Evolutionary conservation across 2,888 invertebrate species (phyloP).

Genomic region (Phyllotreta cruciferae): DNA sequence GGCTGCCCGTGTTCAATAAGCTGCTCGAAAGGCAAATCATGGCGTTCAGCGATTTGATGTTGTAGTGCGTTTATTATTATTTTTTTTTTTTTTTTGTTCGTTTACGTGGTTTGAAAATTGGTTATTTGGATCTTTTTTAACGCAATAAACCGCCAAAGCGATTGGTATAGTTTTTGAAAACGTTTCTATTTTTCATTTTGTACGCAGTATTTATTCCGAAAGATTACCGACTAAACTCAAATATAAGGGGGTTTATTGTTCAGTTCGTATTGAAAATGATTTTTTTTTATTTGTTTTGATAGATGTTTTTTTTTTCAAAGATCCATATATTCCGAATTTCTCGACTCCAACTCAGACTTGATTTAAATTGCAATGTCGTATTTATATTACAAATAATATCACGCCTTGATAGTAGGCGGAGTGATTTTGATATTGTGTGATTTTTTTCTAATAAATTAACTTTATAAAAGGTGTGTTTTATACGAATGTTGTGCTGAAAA

Average conservation of each 20-base stretch:
- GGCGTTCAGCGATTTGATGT: conserved; percentile 51
- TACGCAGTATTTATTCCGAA: no score
- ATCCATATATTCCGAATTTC: conserved; percentile 28
- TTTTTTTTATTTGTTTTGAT: background rate
- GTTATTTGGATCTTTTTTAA: conserved; percentile 8
- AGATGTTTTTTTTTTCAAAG: conserved; percentile 8
- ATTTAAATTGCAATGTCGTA: conserved; percentile 56
- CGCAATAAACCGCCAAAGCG: background rate
- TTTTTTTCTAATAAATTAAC: conserved; percentile 56
- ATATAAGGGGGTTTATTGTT: conserved; percentile 2
- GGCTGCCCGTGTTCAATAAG: conserved; percentile 83
- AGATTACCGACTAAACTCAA: no score
- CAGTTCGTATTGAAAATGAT: background rate
- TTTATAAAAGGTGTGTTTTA: conserved; percentile 57
- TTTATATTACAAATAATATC: conserved; percentile 57
- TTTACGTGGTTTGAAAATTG: conserved; percentile 29
- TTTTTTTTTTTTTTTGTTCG: conserved; percentile 34
- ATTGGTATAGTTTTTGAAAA: no score
- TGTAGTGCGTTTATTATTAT: conserved; percentile 43
- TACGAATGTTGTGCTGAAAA: conserved; percentile 58
- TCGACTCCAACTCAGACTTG: conserved; percentile 52
- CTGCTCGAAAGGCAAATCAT: conserved; percentile 62
- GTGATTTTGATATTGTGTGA: conserved; percentile 63
- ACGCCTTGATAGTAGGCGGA: conserved; percentile 51
- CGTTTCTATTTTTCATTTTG: no score